These are phyloP conservation scores for Hecatera dysodea DNA, from an alignment of 2,888 invertebrate species.

Conservation along the genomic window DNA sequence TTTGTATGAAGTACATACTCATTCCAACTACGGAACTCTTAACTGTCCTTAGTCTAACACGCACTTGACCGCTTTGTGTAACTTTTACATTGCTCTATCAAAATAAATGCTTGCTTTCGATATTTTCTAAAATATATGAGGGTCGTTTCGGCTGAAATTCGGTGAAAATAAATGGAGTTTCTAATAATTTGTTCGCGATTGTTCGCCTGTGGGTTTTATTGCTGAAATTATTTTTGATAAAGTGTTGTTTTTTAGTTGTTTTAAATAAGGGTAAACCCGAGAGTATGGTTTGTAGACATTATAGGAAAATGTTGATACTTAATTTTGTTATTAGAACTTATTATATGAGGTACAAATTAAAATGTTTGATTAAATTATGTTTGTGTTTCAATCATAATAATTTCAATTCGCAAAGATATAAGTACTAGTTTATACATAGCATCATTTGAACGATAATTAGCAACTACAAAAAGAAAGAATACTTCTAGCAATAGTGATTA, in stretches of 20 bases:
- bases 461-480: no score
- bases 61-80: not conserved
- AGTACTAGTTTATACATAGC: no score
- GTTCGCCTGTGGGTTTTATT: constrained; percentile 42
- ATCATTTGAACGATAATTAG: no score
- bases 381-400: not conserved
- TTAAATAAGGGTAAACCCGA: not conserved
- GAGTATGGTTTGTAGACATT: not conserved
- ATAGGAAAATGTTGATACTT: not conserved
- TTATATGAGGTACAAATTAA: not conserved
- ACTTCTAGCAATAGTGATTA: no score
- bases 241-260: constrained; percentile 45
- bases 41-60: not conserved
- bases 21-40: not conserved
- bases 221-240: constrained; percentile 41
- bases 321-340: not conserved
- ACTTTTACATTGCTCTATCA: constrained; percentile 22
- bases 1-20: no score
- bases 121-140: constrained; percentile 35
- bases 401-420: no score
- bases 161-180: constrained; percentile 37
- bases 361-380: not conserved
- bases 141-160: constrained; percentile 34
- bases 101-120: constrained; percentile 22
- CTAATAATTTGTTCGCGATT: constrained; percentile 46